phyloP scores from a whole-genome alignment of 1,140 invertebrate species.

The Cydia splendana region DNA sequence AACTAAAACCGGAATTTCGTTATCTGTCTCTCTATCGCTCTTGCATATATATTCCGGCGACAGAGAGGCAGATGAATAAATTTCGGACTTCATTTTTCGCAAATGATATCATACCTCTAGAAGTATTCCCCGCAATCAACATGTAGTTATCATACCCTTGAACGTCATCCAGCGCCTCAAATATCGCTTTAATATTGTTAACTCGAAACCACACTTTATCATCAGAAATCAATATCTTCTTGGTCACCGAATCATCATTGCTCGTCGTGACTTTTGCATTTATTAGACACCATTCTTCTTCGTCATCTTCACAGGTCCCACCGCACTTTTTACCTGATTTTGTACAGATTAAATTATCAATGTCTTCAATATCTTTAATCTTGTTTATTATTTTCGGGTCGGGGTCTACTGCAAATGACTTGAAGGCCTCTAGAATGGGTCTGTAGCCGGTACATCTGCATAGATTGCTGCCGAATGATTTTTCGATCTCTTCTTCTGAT shows the following conservation, averaged over 20 bases:
- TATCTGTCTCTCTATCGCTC: neutral
- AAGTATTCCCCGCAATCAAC: slow-evolving; percentile 42
- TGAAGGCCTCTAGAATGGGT: slow-evolving; percentile 90
- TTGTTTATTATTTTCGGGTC: slow-evolving; percentile 65
- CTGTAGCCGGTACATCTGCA: slow-evolving; percentile 93
- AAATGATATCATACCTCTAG: slow-evolving; percentile 34
- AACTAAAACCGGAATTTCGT: neutral
- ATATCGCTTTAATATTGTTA: slow-evolving; percentile 38
- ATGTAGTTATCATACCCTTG: slow-evolving; percentile 43
- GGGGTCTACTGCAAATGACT: slow-evolving; percentile 84
- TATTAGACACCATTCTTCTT: slow-evolving; percentile 44
- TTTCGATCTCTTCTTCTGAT: slow-evolving; percentile 85
- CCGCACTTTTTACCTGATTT: slow-evolving; percentile 40
- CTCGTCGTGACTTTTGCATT: slow-evolving; percentile 27
- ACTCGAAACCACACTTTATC: slow-evolving; percentile 38
- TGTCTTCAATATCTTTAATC: slow-evolving; percentile 81
- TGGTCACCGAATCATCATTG: slow-evolving; percentile 23
- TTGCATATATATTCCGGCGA: no score
- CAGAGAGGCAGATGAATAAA: no score
- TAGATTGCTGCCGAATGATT: slow-evolving; percentile 88
- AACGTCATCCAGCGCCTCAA: slow-evolving; percentile 39
- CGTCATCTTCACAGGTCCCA: slow-evolving; percentile 32
- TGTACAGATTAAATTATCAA: slow-evolving; percentile 40
- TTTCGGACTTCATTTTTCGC: no score
- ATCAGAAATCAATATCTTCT: slow-evolving; percentile 40